These are phyloP conservation scores for Chrysochloris asiatica DNA, from an alignment of 2,113 vertebrate genomes.

Conservation along the genomic window DNA sequence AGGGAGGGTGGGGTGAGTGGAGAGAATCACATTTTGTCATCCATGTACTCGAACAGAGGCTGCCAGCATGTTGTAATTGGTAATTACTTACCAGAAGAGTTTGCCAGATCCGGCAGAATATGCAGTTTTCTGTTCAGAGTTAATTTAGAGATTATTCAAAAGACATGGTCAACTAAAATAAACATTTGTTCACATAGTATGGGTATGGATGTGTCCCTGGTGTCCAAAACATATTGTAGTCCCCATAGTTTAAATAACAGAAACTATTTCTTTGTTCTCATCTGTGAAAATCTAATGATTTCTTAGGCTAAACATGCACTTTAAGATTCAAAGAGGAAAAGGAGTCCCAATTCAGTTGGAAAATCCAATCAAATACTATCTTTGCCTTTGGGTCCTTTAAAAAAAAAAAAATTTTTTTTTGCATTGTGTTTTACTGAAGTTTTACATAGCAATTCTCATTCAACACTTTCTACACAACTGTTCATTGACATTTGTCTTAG, in stretches of 20 bases:
- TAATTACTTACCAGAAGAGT: conserved; percentile 47
- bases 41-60: neutral
- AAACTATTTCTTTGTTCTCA: neutral
- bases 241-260: neutral
- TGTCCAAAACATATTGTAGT: neutral
- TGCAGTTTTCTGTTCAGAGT: neutral
- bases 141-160: conserved; percentile 20
- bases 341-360: neutral
- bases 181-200: neutral
- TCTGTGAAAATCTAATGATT: neutral
- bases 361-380: neutral
- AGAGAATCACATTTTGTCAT: conserved; percentile 53
- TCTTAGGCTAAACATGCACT: neutral
- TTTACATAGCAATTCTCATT: neutral
- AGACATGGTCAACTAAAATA: neutral
- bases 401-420: no score
- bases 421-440: neutral
- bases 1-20: neutral
- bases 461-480: neutral
- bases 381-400: neutral
- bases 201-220: neutral
- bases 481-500: no score
- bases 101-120: conserved; percentile 48
- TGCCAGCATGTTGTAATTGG: conserved; percentile 33
- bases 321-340: conserved; percentile 34